Conservation (phyloP, 2,113 vertebrate species). For the Rhabdornis inornatus region DNA sequence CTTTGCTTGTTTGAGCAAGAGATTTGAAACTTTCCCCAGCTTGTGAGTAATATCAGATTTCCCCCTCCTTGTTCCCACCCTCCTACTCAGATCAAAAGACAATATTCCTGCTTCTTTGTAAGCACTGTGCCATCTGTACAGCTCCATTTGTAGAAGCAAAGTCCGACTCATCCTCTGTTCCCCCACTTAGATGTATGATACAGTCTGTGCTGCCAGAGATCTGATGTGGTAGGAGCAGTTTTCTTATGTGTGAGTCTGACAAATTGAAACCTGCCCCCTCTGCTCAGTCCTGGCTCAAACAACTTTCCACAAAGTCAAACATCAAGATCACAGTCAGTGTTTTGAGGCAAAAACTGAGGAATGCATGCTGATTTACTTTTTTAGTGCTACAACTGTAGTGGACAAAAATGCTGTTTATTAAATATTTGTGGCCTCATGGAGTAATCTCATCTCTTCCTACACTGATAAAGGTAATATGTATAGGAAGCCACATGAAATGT, state of each 20-base stretch:
- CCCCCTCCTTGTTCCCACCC: slow-evolving; percentile 41
- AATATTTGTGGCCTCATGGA: neutral
- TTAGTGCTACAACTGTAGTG: neutral
- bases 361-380: neutral
- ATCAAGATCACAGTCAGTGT: neutral
- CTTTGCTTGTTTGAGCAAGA: slow-evolving; percentile 6
- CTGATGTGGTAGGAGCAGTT: slow-evolving; percentile 1
- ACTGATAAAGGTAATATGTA: neutral
- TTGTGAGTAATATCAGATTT: slow-evolving; percentile 51
- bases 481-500: neutral
- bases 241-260: neutral
- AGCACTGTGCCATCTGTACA: slow-evolving; percentile 57
- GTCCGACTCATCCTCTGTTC: slow-evolving; percentile 35
- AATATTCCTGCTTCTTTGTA: slow-evolving; percentile 51
- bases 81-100: slow-evolving; percentile 70
- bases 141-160: slow-evolving; percentile 51
- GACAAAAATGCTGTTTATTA: neutral
- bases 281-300: neutral
- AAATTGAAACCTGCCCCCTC: slow-evolving; percentile 4
- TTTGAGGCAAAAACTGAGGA: neutral
- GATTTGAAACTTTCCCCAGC: slow-evolving; percentile 52
- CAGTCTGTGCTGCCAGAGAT: slow-evolving; percentile 18
- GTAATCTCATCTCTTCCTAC: neutral
- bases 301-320: slow-evolving; percentile 12
- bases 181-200: slow-evolving; percentile 20